phyloP scores from a whole-genome alignment of 92 coral and sea anemone genomes.

The Porites evermanni region DNA sequence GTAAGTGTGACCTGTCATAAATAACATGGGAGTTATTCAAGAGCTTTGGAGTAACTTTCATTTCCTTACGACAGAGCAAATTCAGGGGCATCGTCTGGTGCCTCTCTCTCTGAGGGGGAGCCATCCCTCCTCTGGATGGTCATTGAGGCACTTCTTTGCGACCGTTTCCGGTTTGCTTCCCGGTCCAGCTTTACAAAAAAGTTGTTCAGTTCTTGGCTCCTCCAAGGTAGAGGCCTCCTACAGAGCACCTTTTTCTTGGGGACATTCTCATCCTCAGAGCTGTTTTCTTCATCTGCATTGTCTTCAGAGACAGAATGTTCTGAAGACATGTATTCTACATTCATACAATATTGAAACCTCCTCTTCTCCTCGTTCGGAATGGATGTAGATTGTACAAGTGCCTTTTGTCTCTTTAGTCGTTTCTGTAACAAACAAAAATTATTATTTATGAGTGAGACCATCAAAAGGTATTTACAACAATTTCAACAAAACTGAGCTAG shows the following conservation, averaged over 20 bases:
- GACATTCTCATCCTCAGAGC: constrained; percentile 38
- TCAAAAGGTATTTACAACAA: too few relatives aligned
- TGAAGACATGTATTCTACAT: constrained; percentile 35
- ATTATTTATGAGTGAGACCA: too few relatives aligned
- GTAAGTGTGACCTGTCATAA: too few relatives aligned
- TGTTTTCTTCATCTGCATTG: constrained; percentile 14
- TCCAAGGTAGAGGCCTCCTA: constrained; percentile 49
- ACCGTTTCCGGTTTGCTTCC: background rate
- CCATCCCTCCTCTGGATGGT: constrained; percentile 42
- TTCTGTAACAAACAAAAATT: constrained; percentile 26
- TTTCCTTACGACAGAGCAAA: too few relatives aligned
- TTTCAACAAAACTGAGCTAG: too few relatives aligned
- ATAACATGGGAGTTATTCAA: too few relatives aligned
- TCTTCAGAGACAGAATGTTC: constrained; percentile 45
- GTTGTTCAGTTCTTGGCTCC: constrained; percentile 37
- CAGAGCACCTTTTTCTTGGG: constrained; percentile 35
- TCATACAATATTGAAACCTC: background rate
- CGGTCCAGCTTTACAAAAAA: constrained; percentile 29
- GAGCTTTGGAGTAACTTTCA: too few relatives aligned
- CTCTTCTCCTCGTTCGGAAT: constrained; percentile 27
- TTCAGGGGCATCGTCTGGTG: too few relatives aligned
- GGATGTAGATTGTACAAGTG: constrained; percentile 23
- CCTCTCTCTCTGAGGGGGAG: too few relatives aligned
- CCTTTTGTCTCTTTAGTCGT: constrained; percentile 30
- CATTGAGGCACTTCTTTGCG: constrained; percentile 38